Evolutionary conservation across 2,113 vertebrate genomes (phyloP), one percentile per base, ranked within the genome.

Genomic region (Gavialis gangeticus): DNA sequence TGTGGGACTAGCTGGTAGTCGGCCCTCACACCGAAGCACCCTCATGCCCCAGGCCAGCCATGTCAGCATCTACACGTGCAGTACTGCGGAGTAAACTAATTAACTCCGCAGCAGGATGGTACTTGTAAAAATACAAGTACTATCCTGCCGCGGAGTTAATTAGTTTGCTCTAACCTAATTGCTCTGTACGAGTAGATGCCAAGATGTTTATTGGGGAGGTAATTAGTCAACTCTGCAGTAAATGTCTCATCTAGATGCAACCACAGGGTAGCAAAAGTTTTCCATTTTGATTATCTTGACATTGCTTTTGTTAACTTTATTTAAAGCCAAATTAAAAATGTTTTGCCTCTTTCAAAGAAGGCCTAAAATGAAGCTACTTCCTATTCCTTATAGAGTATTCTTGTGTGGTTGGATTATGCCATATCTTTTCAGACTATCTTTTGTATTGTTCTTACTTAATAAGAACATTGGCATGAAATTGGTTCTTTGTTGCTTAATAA

Each of bases 191-290:
- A 46, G 46, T 46, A 46, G 46, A 8, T 46, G 7, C 46, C 46
- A 46, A 46, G 46, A 46, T 46, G 46, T 46, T 46, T 46, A 46
- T 46, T 46, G 46, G 8, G 46, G 46, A 46, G 46, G 7, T 46
- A 9, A 46, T 46, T 46, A 46, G 46, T 46, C 46, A 46, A 46
- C 46, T 46, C 46, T 46, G 46, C 46, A 46, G 46, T 46, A 46
- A 46, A 46, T 46, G 46, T 46, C 46, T 46, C 46, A 46, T 9
- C 46, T 46, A 46, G 46, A 46, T 46, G 46, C 46, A 89, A 22
- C 37, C 58, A 59, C 75, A 89, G 93, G 94, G 76, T 1, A 1
- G 67, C 59, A 90, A 73, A 94, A 92, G 88, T 87, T 59, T 93
- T 67, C 57, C 84, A 37, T 88, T 94, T 21, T 46, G 91, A 94